Evolutionary conservation across 2,113 vertebrate genomes (phyloP), one percentile per base, ranked within the genome.

Genomic region (Lanius ludovicianus): DNA sequence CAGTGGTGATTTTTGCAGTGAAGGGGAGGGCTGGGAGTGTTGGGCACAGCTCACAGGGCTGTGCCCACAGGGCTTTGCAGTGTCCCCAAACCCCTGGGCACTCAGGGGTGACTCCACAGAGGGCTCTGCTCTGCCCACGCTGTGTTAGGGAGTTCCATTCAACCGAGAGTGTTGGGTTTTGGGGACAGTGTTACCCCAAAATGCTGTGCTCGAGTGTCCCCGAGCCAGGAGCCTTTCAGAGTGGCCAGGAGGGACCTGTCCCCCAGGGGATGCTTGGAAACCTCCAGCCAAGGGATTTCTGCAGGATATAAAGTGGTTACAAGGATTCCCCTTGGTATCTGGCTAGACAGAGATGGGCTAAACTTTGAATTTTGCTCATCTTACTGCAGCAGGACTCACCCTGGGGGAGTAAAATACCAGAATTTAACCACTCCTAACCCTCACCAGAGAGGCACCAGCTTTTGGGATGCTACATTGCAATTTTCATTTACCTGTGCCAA

Each of bases 1-100:
- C 97, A 96, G 97, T 35, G 96, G 95, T 93, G 67, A 64, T 94
- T 93, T 88, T 44, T 96, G 94, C 74, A 18, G 39, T 6, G 75
- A 47, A 86, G 84, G 83, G 94, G 28, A 78, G 84, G 84, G 22
- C 30, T 68, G 6, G 94, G 31, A 78, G 84, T 80, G 21, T 27
- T 68, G 6, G 87, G 73, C 4, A 7, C 17, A 37, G 65, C 67
- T 19, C 20, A 44, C 46, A 20, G 5, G 27, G 62, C 69, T 37
- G 41, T 15, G 65, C 68, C 17, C 70, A 2, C 5, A 15, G 56
- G 56, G 56, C 5, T 62, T 13, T 19, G 84, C 64, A 42, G 47
- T 8, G 83, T 28, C 81, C 78, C 82, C 53, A 27, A 1, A 7
- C 2, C 70, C 63, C 53, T 15, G 47, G 13, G 71, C 52, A 15